Conservation (phyloP, 1,140 invertebrate species). For the Drosophila oshimai region DNA sequence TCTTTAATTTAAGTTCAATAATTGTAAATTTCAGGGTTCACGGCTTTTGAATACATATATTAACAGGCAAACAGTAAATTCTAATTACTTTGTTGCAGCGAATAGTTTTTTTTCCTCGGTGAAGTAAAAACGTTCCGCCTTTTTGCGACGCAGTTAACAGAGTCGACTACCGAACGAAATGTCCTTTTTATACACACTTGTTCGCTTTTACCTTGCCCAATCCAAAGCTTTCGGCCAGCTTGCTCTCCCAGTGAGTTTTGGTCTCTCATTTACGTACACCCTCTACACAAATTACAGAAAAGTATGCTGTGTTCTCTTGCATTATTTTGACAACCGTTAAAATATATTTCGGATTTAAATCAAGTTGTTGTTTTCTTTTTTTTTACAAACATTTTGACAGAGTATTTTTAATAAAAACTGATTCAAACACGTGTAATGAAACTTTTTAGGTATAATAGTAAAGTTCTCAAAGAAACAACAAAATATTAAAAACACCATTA, state of each 20-base stretch:
- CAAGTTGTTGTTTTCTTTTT: too few species aligned
- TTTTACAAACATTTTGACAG: too few species aligned
- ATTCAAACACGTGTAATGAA: too few species aligned
- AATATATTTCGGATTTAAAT: too few species aligned
- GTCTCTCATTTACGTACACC: background rate
- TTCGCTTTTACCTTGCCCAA: slow-evolving; percentile 66
- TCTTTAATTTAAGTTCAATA: slow-evolving; percentile 5
- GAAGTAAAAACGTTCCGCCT: slow-evolving; percentile 42
- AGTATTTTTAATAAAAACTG: too few species aligned
- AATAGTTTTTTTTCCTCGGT: slow-evolving; percentile 5
- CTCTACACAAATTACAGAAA: background rate
- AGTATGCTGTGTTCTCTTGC: too few species aligned
- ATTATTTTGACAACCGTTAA: too few species aligned
- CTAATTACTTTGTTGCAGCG: slow-evolving; percentile 12
- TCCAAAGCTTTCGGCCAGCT: slow-evolving; percentile 41
- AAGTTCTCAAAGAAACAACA: too few species aligned
- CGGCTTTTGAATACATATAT: background rate
- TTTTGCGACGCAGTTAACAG: slow-evolving; percentile 66
- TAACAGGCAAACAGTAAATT: background rate
- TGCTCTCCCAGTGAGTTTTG: slow-evolving; percentile 1
- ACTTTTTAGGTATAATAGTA: too few species aligned
- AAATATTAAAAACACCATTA: too few species aligned
- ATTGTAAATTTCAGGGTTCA: background rate
- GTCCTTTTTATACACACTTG: slow-evolving; percentile 82
- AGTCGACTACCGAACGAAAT: slow-evolving; percentile 77